Conservation (phyloP, 1,140 invertebrate genomes). For the Drosophila parvula region DNA sequence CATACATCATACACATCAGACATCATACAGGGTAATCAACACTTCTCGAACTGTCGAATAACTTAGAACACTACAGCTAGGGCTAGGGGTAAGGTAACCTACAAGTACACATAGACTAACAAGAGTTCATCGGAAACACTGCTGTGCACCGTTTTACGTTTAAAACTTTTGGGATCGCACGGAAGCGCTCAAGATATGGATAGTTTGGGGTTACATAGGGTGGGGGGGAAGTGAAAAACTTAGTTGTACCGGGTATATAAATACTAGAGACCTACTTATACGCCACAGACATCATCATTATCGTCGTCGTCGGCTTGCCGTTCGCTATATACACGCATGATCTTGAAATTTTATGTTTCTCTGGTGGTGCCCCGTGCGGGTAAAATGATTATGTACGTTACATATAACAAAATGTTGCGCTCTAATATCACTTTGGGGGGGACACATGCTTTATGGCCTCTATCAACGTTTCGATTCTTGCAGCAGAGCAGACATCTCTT, state of each 20-base stretch:
- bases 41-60: conserved; percentile 56
- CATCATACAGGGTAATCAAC: conserved; percentile 33
- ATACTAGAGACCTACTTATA: conserved; percentile 53
- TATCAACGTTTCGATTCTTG: conserved; percentile 45
- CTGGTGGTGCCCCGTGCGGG: conserved; percentile 43
- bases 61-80: conserved; percentile 52
- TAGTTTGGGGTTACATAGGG: conserved; percentile 4
- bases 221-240: conserved; percentile 36
- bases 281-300: conserved; percentile 23
- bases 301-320: conserved; percentile 15
- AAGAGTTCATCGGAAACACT: conserved; percentile 19
- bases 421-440: conserved; percentile 59
- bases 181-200: conserved; percentile 64
- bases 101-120: conserved; percentile 32
- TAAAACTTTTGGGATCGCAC: conserved; percentile 73
- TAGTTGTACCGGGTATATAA: conserved; percentile 50
- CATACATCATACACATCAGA: conserved; percentile 6
- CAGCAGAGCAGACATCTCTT: conserved; percentile 8
- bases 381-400: conserved; percentile 50
- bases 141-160: conserved; percentile 51
- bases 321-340: conserved; percentile 45
- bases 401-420: conserved; percentile 57
- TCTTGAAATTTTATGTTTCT: conserved; percentile 37
- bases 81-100: conserved; percentile 39
- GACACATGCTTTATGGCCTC: conserved; percentile 49